Evolutionary conservation across 1,140 invertebrate species (phyloP), one percentile per base, ranked within the genome.

Genomic region (Bombus picipes): DNA sequence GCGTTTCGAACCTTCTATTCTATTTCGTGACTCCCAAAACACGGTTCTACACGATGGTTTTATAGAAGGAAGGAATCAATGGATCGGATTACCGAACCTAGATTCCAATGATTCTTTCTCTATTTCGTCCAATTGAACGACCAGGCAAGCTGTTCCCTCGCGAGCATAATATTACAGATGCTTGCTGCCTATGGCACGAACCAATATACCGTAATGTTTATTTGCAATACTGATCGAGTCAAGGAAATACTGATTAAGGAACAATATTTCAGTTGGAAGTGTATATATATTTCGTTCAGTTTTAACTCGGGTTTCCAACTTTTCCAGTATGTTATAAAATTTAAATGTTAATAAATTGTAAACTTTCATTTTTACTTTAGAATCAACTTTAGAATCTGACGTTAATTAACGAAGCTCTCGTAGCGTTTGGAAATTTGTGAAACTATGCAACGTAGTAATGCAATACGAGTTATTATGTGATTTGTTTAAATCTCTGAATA

Each of bases 151-250:
- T n/a, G 43, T 39, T 43, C n/a, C 78, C 10, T 39, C 43, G 15
- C 34, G 13, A 28, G 32, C 43, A 25, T 62, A 39, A 70, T n/a
- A 80, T 80, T 70, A 32, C 8, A 28, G 37, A 53, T 1, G 28
- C 15, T 32, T 10, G 13, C 28, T 77, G 28, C 25, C 37, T 65
- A 32, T 18, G 37, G 15, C 37, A 32, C 28, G 28, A 65, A 65
- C 15, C 75, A 41, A 65, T 77, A 77, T 25, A 41, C 57, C 59
- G 9, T 62, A 32, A 77, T 77, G 10, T 77, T 41, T 77, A 65
- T 32, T n/a, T n/a, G 37, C 75, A 9, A 65, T 65, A 77, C 15
- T 18, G 22, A 59, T 59, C 25, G 74, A 77, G 28, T 34, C 37
- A n/a, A 32, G 34, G 4, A n/a, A 62, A 62, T 41, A 5, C 62